Percentiles rank a stretch among this genome's conserved stretches.
phyloP scores from a whole-genome alignment of 2,797 vertebrate species.

The Sebastes steindachneri region DNA sequence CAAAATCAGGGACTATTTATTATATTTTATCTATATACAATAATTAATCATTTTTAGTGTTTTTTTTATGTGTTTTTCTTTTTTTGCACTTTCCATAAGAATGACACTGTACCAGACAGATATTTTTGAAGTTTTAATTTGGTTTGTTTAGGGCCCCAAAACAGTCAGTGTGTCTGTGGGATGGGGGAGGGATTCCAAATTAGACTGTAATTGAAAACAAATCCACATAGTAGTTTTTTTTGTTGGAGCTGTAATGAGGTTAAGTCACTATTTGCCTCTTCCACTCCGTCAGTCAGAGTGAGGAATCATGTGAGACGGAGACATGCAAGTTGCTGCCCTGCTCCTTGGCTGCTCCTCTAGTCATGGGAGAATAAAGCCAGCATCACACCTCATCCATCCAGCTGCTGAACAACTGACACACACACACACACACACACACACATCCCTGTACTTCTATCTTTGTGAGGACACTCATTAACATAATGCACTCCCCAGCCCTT shows the following conservation, averaged over 20 bases:
- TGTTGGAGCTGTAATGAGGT: conserved; percentile 55
- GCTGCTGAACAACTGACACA: conserved; percentile 29
- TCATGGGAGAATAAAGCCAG: conserved; percentile 59
- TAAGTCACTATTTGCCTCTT: conserved; percentile 30
- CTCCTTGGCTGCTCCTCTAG: conserved; percentile 41
- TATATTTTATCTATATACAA: too few relatives aligned
- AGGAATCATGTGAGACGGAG: conserved; percentile 53
- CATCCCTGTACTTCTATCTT: too few relatives aligned
- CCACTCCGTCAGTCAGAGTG: conserved; percentile 24
- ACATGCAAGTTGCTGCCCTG: conserved; percentile 18
- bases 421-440: conserved; percentile 22
- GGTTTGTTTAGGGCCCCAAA: not conserved
- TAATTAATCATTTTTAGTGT: not conserved
- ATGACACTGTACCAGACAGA: not conserved
- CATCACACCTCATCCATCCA: conserved; percentile 66
- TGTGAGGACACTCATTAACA: too few relatives aligned
- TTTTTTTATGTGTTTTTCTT: not conserved
- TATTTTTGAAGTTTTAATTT: not conserved
- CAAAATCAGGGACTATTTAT: too few relatives aligned
- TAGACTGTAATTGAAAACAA: conserved; percentile 65
- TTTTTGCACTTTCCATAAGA: not conserved
- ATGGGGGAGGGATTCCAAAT: conserved; percentile 20
- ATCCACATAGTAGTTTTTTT: conserved; percentile 35
- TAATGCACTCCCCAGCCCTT: too few relatives aligned
- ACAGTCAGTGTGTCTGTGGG: not conserved